A percentile compares a stretch with the other conserved stretches of the same genome.
These are phyloP conservation scores for Salvator merianae DNA, from an alignment of 2,113 vertebrate species.

Conservation along the genomic window DNA sequence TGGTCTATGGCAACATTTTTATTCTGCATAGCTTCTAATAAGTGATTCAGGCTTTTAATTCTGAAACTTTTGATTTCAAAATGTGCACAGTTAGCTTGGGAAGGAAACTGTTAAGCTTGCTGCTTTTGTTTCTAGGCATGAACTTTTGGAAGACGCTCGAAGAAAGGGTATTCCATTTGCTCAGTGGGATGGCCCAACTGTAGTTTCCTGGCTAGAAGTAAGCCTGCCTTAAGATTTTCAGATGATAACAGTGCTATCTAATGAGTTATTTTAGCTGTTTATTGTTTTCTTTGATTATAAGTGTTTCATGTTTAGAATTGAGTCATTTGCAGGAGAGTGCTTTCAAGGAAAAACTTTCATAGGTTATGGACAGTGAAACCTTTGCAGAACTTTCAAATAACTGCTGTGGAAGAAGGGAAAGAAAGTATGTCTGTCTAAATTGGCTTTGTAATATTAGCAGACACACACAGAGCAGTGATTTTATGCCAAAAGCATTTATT, in stretches of 20 bases:
- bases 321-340: background rate
- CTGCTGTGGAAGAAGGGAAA: background rate
- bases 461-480: background rate
- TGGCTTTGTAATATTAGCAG: background rate
- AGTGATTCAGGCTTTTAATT: background rate
- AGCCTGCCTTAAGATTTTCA: background rate
- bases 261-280: background rate
- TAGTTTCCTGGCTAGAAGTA: slow-evolving; percentile 99
- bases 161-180: slow-evolving; percentile 93
- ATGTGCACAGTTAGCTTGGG: background rate
- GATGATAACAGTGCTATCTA: background rate
- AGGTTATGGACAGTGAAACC: background rate
- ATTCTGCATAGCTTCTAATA: background rate
- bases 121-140: slow-evolving; percentile 80
- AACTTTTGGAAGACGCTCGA: slow-evolving; percentile 93
- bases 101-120: slow-evolving; percentile 3
- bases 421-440: background rate
- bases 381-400: too few species aligned
- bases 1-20: background rate
- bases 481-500: background rate
- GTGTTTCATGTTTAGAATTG: background rate
- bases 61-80: background rate
- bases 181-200: slow-evolving; percentile 96
- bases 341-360: background rate
- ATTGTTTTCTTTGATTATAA: background rate